These are phyloP conservation scores for Lottia scabra DNA, from an alignment of 2,888 invertebrate genomes.

Conservation along the genomic window DNA sequence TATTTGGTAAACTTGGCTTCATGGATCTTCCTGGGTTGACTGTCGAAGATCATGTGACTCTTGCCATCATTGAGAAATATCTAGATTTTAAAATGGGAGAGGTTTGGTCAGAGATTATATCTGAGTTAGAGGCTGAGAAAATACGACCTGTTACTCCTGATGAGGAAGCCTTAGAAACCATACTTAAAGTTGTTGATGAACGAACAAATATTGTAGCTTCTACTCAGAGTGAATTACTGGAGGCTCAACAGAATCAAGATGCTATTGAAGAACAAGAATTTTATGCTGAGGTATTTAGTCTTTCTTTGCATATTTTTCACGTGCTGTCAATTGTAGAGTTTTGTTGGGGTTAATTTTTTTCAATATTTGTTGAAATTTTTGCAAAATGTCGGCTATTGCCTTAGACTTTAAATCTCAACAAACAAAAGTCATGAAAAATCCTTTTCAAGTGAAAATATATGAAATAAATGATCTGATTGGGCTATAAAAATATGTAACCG, in stretches of 20 bases:
- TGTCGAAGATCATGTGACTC: slow-evolving; percentile 67
- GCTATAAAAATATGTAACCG: too few species aligned
- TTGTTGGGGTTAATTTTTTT: too few species aligned
- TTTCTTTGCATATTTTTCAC: too few species aligned
- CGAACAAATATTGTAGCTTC: slow-evolving; percentile 60
- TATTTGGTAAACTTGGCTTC: slow-evolving; percentile 67
- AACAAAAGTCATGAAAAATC: neutral
- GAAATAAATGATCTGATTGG: too few species aligned
- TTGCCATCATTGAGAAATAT: slow-evolving; percentile 69
- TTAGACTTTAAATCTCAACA: too few species aligned
- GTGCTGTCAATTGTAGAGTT: too few species aligned
- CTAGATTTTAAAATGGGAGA: slow-evolving; percentile 69
- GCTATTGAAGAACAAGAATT: slow-evolving; percentile 67
- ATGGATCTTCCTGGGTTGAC: slow-evolving; percentile 65
- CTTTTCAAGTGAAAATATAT: neutral
- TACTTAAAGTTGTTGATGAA: slow-evolving; percentile 64
- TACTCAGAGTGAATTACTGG: slow-evolving; percentile 64
- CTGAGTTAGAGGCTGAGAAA: slow-evolving; percentile 62
- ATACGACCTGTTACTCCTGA: slow-evolving; percentile 68
- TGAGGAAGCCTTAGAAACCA: slow-evolving; percentile 66
- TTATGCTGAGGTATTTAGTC: slow-evolving; percentile 63
- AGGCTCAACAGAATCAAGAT: slow-evolving; percentile 66
- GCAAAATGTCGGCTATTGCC: too few species aligned
- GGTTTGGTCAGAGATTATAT: slow-evolving; percentile 67
- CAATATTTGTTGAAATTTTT: too few species aligned